Evolutionary conservation across 2,888 invertebrate genomes (phyloP).

Genomic region (Alitta virens): DNA sequence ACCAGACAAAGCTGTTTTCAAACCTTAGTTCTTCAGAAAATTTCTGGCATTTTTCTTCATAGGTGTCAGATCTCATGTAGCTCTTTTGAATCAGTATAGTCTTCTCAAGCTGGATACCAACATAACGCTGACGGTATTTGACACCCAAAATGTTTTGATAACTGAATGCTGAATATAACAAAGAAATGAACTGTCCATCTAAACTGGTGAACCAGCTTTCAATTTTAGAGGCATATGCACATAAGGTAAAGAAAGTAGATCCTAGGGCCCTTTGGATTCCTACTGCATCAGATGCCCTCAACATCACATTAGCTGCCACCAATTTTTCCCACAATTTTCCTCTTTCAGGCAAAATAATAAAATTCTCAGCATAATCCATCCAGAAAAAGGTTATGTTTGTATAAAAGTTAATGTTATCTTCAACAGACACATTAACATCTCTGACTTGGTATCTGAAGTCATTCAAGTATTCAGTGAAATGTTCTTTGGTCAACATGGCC

Average conservation of each 20-base stretch:
- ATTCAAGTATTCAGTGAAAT: background rate
- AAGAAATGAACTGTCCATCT: conserved; percentile 4
- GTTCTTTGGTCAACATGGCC: background rate
- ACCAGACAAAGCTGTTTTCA: conserved; percentile 12
- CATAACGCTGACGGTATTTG: background rate
- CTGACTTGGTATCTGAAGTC: conserved; percentile 5
- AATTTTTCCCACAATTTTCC: conserved; percentile 17
- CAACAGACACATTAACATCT: background rate
- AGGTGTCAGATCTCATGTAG: background rate
- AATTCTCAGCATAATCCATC: conserved; percentile 3
- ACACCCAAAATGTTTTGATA: background rate
- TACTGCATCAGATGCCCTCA: conserved; percentile 19
- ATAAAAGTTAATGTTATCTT: conserved; percentile 19
- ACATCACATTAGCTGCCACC: conserved; percentile 13
- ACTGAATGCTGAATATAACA: conserved; percentile 9
- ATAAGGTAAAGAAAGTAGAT: conserved; percentile 17
- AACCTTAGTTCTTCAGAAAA: background rate
- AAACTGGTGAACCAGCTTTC: conserved; percentile 16
- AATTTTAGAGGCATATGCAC: conserved; percentile 1
- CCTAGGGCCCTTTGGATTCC: conserved; percentile 28
- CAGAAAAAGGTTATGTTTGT: conserved; percentile 17
- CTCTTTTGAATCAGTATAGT: background rate
- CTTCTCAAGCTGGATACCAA: background rate
- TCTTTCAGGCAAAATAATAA: conserved; percentile 10
- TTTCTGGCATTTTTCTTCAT: background rate